Base-by-base conservation (phyloP, 1,140 invertebrate genomes). In the Glomeris maerens region DNA sequence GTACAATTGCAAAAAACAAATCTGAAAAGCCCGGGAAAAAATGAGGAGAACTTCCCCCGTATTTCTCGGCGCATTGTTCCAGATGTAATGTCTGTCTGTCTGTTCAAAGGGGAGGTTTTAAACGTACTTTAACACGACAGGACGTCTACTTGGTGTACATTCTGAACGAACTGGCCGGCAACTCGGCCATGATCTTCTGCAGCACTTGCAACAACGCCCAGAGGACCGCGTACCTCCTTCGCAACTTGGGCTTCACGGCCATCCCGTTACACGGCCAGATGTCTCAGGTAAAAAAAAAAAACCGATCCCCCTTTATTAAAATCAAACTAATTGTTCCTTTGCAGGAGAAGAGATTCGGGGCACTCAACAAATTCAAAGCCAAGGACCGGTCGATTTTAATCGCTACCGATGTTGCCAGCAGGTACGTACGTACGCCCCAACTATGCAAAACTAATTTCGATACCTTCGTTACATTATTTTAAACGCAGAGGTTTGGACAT, bases 241-340 rank as follows among this genome's bases (percentile, higher is more conserved):
- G 93, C 26, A 85, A 88, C 60, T 72, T 95, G 47, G 84, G 93
- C 27, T 74, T 93, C 59, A 76, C 83, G 23, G 93, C 93, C 0
- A 87, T 98, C 44, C 93, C 95, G 1, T 72, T 99, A 7, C 91
- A 98, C 68, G 95, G 95, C 0, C 91, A 98, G 71, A 94, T 98
- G 89, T 83, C 83, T 50, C 73, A 75, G 62, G 68, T 70, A 60
- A 36, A 22, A 17, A 17, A n/a, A n/a, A n/a, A n/a, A n/a, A n/a
- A n/a, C n/a, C n/a, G n/a, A n/a, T n/a, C n/a, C n/a, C n/a, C n/a
- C n/a, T n/a, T n/a, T n/a, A n/a, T n/a, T n/a, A n/a, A n/a, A n/a
- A n/a, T n/a, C 2, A 27, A 3, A 42, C 10, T 22, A 51, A 26
- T 48, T 40, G 45, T 45, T 40, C 60, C 50, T 28, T 23, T 52